Conservation (phyloP, 2,113 vertebrate genomes). For the Crypturellus undulatus region DNA sequence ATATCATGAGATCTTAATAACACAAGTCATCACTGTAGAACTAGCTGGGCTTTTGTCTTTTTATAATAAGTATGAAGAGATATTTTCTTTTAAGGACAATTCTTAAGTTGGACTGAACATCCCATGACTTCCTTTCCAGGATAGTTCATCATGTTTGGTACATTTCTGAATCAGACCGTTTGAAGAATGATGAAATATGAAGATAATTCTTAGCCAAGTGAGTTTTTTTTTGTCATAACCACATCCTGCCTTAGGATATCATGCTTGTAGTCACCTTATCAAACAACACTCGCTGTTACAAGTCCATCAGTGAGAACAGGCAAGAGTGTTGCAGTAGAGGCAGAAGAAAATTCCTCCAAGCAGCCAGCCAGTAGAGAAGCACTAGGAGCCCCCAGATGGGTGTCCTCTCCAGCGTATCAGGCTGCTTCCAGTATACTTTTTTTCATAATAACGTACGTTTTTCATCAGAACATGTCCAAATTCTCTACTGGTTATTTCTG, state of each 20-base stretch:
- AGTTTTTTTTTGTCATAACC: slow-evolving; percentile 18
- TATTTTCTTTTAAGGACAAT: background rate
- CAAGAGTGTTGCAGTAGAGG: background rate
- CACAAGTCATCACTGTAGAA: background rate
- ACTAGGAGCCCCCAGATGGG: background rate
- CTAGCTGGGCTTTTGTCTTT: background rate
- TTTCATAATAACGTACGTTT: background rate
- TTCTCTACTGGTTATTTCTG: background rate
- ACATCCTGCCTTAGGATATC: background rate
- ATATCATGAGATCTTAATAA: background rate
- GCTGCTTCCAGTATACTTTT: background rate
- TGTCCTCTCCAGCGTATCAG: background rate
- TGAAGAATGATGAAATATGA: background rate
- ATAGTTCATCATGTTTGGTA: background rate
- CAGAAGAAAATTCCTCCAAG: background rate
- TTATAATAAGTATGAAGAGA: background rate
- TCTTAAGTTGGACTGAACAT: background rate
- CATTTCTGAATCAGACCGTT: background rate
- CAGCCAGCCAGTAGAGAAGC: background rate
- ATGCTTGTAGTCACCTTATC: background rate
- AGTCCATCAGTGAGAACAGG: background rate
- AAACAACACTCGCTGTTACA: background rate
- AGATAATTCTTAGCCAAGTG: background rate
- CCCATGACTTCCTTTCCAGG: background rate
- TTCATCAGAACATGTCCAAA: background rate